Evolutionary conservation across 2,888 invertebrate genomes (phyloP), one percentile per base, ranked within the genome.

Genomic region (Oxycera nigricornis): DNA sequence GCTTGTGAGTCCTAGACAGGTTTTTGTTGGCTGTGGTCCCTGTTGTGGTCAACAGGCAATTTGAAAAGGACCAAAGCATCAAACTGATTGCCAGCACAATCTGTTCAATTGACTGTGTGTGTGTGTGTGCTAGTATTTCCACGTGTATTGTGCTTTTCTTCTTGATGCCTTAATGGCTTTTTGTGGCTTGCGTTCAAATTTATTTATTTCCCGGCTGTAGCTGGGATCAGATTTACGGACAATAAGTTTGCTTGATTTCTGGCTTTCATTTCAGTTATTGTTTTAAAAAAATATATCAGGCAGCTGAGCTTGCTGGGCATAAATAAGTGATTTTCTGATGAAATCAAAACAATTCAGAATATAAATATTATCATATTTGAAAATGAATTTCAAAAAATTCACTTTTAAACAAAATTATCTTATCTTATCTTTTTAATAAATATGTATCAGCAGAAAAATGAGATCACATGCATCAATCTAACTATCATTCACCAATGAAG

Each of bases 1-100:
- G 24, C 52, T 2, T 55, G 7, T 55, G 52, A 2, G 2, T 20
- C 7, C n/a, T 4, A 55, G 52, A 55, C 52, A 55, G 52, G 52
- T 55, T 55, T 55, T 55, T 55, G 22, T 17, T 24, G 24, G 17
- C 24, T 55, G 24, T 22, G 52, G 52, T 55, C 52, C 20, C 52
- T 22, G 17, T 24, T 55, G 52, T 55, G 52, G 52, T 55, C 52
- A 55, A 55, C 52, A 55, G 52, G 52, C 52, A 55, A 55, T 55
- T 55, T 55, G 52, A 24, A 55, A 55, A 55, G 52, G 24, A 22
- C 24, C 46, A 20, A 22, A 24, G n/a, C 52, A 20, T 55, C 52
- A 55, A n/a, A 55, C 20, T 55, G 52, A 24, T 22, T 55, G 52
- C 52, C 52, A 22, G 52, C 52, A n/a, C n/a, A 55, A 55, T 24